Percentiles rank a stretch among this genome's conserved stretches.
Evolutionary conservation across 92 coral and sea anemone species (phyloP).

Genomic region (Bergia sp.): DNA sequence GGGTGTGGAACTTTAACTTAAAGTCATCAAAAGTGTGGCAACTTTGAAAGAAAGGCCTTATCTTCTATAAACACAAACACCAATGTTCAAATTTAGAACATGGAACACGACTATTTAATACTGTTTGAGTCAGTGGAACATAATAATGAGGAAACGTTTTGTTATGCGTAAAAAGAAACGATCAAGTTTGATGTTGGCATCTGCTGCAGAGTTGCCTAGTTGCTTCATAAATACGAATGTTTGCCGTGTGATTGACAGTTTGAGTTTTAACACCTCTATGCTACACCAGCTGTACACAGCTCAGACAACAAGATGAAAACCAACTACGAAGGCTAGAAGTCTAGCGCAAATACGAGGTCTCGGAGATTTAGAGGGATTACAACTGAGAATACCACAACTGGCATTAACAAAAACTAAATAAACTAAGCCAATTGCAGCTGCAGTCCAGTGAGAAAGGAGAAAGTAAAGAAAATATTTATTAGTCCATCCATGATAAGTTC

Average conservation of each 20-base stretch:
- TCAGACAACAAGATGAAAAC: not conserved
- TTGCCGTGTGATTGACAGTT: conserved; percentile 17
- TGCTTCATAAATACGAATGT: conserved; percentile 22
- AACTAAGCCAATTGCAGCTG: not conserved
- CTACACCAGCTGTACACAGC: conserved; percentile 6
- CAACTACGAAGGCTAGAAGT: not conserved
- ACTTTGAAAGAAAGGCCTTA: conserved; percentile 24
- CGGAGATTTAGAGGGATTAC: not conserved
- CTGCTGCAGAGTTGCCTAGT: no score
- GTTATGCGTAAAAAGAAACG: not conserved
- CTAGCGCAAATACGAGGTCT: not conserved
- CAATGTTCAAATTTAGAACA: not conserved
- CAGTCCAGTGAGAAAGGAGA: not conserved
- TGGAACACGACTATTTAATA: not conserved
- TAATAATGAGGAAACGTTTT: not conserved
- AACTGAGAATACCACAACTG: not conserved
- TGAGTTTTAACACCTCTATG: not conserved
- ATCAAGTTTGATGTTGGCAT: not conserved
- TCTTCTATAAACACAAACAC: not conserved
- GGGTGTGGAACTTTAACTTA: no score
- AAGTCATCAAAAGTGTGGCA: not conserved
- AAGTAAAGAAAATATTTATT: not conserved
- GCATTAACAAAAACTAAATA: not conserved
- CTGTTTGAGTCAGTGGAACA: not conserved
- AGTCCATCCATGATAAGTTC: not conserved